Conservation (phyloP, 2,888 invertebrate species). For the Drosophila mimica region DNA sequence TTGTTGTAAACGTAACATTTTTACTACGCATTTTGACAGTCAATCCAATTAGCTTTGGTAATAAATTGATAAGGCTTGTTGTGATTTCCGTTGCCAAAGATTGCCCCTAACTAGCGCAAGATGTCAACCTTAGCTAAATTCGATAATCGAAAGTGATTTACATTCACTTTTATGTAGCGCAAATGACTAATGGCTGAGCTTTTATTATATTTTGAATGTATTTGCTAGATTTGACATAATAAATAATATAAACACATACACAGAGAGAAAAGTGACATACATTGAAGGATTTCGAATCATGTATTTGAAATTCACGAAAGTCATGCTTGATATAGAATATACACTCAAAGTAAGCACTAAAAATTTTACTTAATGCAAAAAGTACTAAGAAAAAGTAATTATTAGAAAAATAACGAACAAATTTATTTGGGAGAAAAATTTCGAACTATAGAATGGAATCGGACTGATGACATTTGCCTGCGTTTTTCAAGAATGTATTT, state of each 20-base stretch:
- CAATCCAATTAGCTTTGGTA: conserved; percentile 40
- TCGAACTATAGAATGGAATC: not conserved
- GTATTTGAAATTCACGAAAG: not conserved
- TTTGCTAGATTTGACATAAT: conserved; percentile 40
- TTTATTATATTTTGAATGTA: conserved; percentile 13
- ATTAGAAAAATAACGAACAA: not conserved
- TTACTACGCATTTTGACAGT: conserved; percentile 22
- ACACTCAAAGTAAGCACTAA: not conserved
- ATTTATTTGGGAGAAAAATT: not conserved
- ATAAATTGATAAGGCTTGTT: conserved; percentile 38
- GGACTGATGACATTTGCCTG: not conserved
- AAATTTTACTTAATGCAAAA: too few relatives aligned
- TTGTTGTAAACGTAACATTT: conserved; percentile 22
- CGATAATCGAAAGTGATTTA: conserved; percentile 61
- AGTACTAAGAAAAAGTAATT: too few relatives aligned
- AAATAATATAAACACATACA: not conserved
- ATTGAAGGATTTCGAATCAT: not conserved
- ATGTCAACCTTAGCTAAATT: conserved; percentile 33
- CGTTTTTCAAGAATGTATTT: not conserved
- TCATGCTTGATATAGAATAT: not conserved
- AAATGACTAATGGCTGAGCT: conserved; percentile 42
- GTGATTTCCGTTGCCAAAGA: conserved; percentile 66
- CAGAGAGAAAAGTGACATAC: not conserved
- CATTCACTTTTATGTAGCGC: conserved; percentile 67
- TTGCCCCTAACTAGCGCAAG: conserved; percentile 33